Evolutionary conservation across 2,113 vertebrate genomes (phyloP), one percentile per base, ranked within the genome.

Genomic region (Sphaerodactylus townsendi): DNA sequence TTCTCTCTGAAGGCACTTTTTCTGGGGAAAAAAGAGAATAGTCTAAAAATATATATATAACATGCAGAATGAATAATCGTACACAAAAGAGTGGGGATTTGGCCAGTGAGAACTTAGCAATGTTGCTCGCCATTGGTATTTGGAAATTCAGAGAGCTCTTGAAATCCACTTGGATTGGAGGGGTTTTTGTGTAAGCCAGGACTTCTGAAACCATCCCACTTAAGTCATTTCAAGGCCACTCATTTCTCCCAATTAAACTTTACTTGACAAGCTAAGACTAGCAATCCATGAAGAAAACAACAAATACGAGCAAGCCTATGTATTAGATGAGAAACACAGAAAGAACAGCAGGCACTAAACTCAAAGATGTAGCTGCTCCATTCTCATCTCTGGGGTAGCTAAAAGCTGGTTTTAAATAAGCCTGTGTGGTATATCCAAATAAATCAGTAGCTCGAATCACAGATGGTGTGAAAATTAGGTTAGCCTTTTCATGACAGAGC

Each of bases 221-320:
- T 82, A 72, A 82, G 50, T 35, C 37, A 23, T 82, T 72, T 28
- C 46, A 82, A 74, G 71, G 41, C 81, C 59, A 65, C n/a, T 83
- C 81, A 48, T 83, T 82, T 72, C 69, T 82, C 48, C 50, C 1
- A 68, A 82, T 82, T 82, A 82, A 72, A 62, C 72, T 82, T 82
- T 72, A n/a, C 80, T 82, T 82, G 80, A 72, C 80, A 72, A 53
- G 37, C 33, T 81, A 59, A 81, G 44, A 30, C 68, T 71, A 23
- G 59, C 79, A 50, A 69, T 81, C 39, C 48, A 19, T 7, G 21
- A n/a, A 46, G 10, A 19, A 56, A 56, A 56, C n/a, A 37, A 37
- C 33, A 10, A 56, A 39, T 19, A 66, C 75, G 13, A 65, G 37
- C n/a, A 37, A 53, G 30, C 25, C 66, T 56, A 28, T 21, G 28